phyloP scores from a whole-genome alignment of 2,113 vertebrate species.

The Aspiorhynchus laticeps region DNA sequence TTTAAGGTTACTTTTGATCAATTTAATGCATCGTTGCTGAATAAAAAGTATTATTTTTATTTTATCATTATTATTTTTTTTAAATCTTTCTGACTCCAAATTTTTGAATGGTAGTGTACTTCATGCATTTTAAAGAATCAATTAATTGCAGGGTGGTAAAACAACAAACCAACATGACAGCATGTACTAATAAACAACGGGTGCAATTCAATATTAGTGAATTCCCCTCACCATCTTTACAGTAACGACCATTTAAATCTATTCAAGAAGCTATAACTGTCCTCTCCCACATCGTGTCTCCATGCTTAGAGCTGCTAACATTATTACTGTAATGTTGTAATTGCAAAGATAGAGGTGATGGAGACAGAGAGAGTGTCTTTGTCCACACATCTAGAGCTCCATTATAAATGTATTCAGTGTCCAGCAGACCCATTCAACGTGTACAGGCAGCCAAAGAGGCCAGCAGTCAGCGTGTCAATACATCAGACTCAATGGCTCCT shows the following conservation, averaged over 20 bases:
- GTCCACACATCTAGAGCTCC: conserved; percentile 19
- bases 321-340: conserved; percentile 29
- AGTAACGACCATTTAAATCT: conserved; percentile 10
- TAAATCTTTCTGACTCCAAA: background rate
- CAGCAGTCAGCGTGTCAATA: background rate
- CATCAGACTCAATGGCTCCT: conserved; percentile 2
- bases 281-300: background rate
- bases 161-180: background rate
- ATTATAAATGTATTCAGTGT: conserved; percentile 29
- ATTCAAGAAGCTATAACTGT: background rate
- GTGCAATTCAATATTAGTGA: background rate
- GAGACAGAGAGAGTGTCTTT: conserved; percentile 13
- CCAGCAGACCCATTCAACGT: conserved; percentile 5
- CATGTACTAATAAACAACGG: background rate
- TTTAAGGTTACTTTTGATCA: background rate
- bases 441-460: background rate
- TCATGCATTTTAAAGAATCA: background rate
- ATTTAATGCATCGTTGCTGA: background rate
- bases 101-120: background rate
- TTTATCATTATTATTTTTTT: background rate
- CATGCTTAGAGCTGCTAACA: background rate
- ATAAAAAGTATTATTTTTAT: background rate
- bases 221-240: background rate
- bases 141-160: background rate
- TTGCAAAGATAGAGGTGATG: background rate